A percentile compares a stretch with the other conserved stretches of the same genome.
phyloP scores from a whole-genome alignment of 1,140 invertebrate species.

The Nylanderia fulva region DNA sequence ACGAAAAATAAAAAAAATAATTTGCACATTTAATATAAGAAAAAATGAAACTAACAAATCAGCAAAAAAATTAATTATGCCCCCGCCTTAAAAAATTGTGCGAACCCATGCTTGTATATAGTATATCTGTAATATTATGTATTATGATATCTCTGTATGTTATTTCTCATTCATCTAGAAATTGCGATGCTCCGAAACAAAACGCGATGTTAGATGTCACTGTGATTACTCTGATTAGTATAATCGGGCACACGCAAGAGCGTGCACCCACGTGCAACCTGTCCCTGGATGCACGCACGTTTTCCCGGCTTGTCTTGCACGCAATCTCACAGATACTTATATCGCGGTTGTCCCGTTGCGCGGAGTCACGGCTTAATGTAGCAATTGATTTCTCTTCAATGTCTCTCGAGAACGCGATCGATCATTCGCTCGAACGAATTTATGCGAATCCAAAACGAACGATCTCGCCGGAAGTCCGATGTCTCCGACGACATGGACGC shows the following conservation, averaged over 20 bases:
- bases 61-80: too few relatives aligned
- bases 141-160: too few relatives aligned
- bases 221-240: neutral
- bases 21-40: too few relatives aligned
- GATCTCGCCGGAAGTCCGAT: constrained; percentile 20
- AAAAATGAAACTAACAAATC: too few relatives aligned
- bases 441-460: constrained; percentile 7
- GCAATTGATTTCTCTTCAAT: constrained; percentile 7
- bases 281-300: neutral
- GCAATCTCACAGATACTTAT: neutral
- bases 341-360: neutral
- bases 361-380: neutral
- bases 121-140: too few relatives aligned
- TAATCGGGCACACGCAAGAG: neutral
- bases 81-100: too few relatives aligned
- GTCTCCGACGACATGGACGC: neutral
- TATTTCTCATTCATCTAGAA: neutral
- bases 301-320: neutral
- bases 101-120: too few relatives aligned
- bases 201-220: neutral
- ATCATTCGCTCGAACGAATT: constrained; percentile 16
- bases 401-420: neutral
- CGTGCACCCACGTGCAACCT: neutral
- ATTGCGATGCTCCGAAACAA: neutral
- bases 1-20: too few relatives aligned